Evolutionary conservation across 2,888 invertebrate genomes (phyloP), one percentile per base, ranked within the genome.

Genomic region (Dioctria rufipes): DNA sequence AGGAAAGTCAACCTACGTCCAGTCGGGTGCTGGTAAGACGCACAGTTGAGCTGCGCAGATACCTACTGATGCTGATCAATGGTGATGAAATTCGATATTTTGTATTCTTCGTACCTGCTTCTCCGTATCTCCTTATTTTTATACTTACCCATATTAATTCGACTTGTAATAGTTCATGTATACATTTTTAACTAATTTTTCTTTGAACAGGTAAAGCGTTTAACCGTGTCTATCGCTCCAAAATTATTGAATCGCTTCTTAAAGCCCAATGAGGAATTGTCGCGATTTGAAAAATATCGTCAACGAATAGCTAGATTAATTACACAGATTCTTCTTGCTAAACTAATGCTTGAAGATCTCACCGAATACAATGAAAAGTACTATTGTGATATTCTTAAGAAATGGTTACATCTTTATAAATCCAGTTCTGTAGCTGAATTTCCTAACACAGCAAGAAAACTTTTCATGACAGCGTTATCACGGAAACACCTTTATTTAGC

Each of bases 311-410:
- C 81, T 40, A 79, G 73, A 66, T 60, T 81, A 49, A 51, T 75
- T 8, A 58, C 81, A 0, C 73, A 82, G 43, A 80, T 80, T 51
- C 6, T 73, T 9, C 49, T 81, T 3, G 81, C 80, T 63, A 81
- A 60, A 43, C 40, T 78, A 39, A 77, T 80, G 49, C 13, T 80
- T 4, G 81, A 81, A 9, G 60, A 71, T 2, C 42, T 83, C 11
- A 66, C 11, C 39, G 66, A 60, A 9, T 37, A 83, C n/a, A 80
- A 79, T 40, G 63, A 79, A 42, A 43, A 79, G 8, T 63, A 66
- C 8, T 82, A 81, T 60, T 78, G 78, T 66, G 79, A 78, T 54
- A 80, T 81, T 25, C 49, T 83, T 37, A 80, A 79, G 25, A 80
- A 81, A 40, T 81, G 81, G 80, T 42, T 83, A 42, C 11, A 46